Percentiles rank a stretch among this genome's conserved stretches.
phyloP scores from a whole-genome alignment of 2,797 vertebrate genomes.

The Babyrousa celebensis region DNA sequence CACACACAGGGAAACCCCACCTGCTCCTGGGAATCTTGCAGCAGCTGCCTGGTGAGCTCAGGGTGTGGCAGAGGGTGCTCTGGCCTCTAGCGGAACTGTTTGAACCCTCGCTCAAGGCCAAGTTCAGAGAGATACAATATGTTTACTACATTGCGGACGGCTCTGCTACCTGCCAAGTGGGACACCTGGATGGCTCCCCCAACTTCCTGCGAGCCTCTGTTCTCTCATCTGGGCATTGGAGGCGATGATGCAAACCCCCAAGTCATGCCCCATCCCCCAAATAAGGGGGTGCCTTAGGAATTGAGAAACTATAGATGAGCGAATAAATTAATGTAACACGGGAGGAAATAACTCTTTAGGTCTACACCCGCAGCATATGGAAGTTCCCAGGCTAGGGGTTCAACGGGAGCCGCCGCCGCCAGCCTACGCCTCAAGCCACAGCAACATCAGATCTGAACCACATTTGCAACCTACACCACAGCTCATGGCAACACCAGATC shows the following conservation, averaged over 20 bases:
- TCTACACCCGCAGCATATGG: too few relatives aligned
- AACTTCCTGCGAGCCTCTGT: neutral
- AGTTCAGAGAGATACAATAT: neutral
- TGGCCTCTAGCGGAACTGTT: neutral
- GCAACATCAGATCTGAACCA: too few relatives aligned
- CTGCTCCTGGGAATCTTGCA: neutral
- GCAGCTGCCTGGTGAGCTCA: neutral
- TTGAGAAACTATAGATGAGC: accelerated
- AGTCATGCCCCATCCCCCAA: neutral
- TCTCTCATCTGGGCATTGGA: neutral
- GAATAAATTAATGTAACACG: accelerated
- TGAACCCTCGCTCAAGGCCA: neutral
- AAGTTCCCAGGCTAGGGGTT: too few relatives aligned
- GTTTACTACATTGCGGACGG: accelerated
- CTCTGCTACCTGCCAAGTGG: neutral
- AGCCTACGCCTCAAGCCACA: too few relatives aligned
- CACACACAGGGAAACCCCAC: accelerated
- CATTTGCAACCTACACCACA: too few relatives aligned
- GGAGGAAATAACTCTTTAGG: too few relatives aligned
- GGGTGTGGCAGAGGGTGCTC: accelerated
- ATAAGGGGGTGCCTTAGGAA: too few relatives aligned
- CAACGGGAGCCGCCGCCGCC: too few relatives aligned
- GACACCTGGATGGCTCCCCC: accelerated
- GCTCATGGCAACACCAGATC: too few relatives aligned
- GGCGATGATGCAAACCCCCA: accelerated